A percentile compares a stretch with the other conserved stretches of the same genome.
These are phyloP conservation scores for Caerostris extrusa DNA, from an alignment of 1,140 invertebrate genomes.

Conservation along the genomic window DNA sequence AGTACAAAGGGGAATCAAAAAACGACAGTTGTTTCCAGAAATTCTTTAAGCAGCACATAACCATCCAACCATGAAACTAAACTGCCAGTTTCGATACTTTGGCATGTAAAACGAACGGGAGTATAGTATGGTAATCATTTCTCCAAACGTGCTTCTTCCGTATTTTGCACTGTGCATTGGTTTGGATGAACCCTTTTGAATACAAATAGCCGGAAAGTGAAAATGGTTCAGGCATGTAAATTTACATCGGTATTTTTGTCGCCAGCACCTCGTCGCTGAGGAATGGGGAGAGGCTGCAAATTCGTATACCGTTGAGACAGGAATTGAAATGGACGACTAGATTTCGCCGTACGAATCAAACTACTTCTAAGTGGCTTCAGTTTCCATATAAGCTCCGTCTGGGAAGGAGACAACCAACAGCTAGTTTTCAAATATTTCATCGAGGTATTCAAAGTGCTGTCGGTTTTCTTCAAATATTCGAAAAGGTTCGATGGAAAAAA, in stretches of 20 bases:
- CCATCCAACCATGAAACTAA: slow-evolving; percentile 64
- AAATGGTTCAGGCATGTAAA: slow-evolving; percentile 68
- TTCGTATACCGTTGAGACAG: not conserved
- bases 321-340: slow-evolving; percentile 18
- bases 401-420: not conserved
- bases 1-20: slow-evolving; percentile 8
- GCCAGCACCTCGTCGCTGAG: not conserved
- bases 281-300: not conserved
- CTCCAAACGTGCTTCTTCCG: slow-evolving; percentile 61
- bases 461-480: not conserved
- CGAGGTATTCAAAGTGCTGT: not conserved
- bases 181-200: slow-evolving; percentile 62
- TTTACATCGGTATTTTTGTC: slow-evolving; percentile 40
- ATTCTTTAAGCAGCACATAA: slow-evolving; percentile 50
- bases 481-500: not conserved
- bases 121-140: slow-evolving; percentile 65
- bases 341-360: not conserved
- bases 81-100: slow-evolving; percentile 67
- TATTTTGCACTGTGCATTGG: slow-evolving; percentile 60
- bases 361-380: slow-evolving; percentile 19
- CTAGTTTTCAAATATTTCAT: not conserved
- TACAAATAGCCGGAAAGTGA: slow-evolving; percentile 62
- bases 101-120: slow-evolving; percentile 45
- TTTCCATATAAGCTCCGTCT: not conserved
- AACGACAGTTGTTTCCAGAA: slow-evolving; percentile 54